Base-by-base conservation (phyloP, 2,113 vertebrate species). In the Conger conger region DNA sequence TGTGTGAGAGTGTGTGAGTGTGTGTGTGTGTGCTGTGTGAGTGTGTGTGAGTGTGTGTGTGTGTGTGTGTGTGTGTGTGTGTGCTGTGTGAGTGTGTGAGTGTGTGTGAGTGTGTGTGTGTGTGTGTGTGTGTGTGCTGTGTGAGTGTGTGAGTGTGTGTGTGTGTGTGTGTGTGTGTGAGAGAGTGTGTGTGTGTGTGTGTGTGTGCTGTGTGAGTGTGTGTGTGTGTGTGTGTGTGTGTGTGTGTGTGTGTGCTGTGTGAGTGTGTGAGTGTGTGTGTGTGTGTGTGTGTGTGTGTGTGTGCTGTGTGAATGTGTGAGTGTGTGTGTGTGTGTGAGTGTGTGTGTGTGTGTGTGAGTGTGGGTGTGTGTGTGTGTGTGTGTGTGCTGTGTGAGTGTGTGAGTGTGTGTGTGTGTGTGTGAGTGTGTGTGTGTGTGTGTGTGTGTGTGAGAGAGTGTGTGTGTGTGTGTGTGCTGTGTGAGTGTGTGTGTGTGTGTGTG, bases 1-100 rank as follows among this genome's bases (percentile, higher is more conserved):
- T n/a, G n/a, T n/a, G n/a, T n/a, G n/a, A n/a, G n/a, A n/a, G 40
- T 82, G 80, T 82, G 80, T 81, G 37, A 33, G 38, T 53, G n/a
- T 77, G 30, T 37, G 35, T 54, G 45, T 54, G 82, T 76, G 82
- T 37, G 27, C 63, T 76, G 85, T 45, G 82, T 36, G 77, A 50
- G n/a, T 45, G 50, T 42, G 57, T 18, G 82, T 38, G 33, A n/a
- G 18, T 50, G 27, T 18, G 50, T 83, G 63, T 17, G 63, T 1
- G 42, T 42, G 40, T 42, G 40, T 42, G 40, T 42, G 40, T 42
- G 40, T 42, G 40, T 42, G 40, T 42, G 40, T 42, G 40, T 42
- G 33, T 57, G 50, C n/a, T 50, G 23, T 54, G n/a, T 54, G 42
- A 3, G 33, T 20, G 80, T 30, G 80, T 53, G n/a, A 17, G 57